These are phyloP conservation scores for Plutomurus gul DNA, from an alignment of 1,140 invertebrate species.

Conservation along the genomic window DNA sequence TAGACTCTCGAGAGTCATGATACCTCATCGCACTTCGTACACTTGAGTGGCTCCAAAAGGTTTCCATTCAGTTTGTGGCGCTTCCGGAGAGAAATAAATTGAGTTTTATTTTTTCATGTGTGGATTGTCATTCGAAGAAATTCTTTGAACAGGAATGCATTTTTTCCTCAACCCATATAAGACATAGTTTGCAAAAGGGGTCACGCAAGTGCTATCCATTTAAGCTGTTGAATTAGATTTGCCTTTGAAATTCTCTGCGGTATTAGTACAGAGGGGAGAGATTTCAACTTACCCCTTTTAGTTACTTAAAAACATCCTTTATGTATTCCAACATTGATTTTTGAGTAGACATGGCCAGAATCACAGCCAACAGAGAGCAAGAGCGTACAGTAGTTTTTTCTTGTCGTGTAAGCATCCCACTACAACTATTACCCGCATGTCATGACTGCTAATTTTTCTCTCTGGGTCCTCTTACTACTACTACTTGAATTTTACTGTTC, in stretches of 20 bases:
- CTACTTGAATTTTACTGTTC: not conserved
- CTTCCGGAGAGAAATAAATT: no score
- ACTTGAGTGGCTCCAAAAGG: not conserved
- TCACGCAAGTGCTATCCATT: not conserved
- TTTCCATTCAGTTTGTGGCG: not conserved
- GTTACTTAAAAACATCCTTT: not conserved
- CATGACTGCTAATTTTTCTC: no score
- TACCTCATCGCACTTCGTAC: no score
- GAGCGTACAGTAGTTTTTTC: no score
- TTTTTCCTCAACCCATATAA: no score
- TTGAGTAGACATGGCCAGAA: not conserved
- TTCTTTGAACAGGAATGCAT: no score
- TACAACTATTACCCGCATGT: no score
- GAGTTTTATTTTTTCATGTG: no score
- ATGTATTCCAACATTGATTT: not conserved
- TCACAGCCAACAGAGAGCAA: no score
- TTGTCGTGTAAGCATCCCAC: no score
- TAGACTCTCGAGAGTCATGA: not conserved
- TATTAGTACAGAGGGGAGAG: not conserved
- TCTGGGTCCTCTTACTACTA: not conserved
- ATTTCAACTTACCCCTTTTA: no score
- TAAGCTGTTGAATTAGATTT: not conserved
- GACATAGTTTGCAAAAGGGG: not conserved
- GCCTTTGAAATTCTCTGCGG: not conserved
- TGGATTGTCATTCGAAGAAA: no score